A percentile compares a stretch with the other conserved stretches of the same genome.
These are phyloP conservation scores for Elephantulus edwardii DNA, from an alignment of 2,113 vertebrate genomes.

Conservation along the genomic window DNA sequence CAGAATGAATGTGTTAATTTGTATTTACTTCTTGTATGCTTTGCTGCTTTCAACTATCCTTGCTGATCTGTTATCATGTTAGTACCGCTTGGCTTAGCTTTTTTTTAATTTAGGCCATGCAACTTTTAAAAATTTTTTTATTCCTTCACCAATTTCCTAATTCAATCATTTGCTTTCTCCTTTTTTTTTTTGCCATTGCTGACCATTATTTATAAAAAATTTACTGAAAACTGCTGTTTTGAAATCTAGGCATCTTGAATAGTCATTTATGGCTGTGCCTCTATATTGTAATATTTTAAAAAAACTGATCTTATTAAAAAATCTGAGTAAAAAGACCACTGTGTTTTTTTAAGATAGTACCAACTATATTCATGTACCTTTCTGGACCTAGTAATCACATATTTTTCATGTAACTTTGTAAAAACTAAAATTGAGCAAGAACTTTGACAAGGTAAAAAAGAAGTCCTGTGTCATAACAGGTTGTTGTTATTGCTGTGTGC, in stretches of 20 bases:
- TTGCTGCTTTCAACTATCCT: neutral
- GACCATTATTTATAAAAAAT: neutral
- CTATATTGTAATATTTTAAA: neutral
- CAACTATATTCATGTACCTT: neutral
- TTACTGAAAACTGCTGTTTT: neutral
- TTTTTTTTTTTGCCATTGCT: neutral
- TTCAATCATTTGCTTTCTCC: neutral
- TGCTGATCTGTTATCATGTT: neutral
- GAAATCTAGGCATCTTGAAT: neutral
- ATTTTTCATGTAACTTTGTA: neutral
- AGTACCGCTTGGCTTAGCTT: neutral
- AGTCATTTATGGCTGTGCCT: neutral
- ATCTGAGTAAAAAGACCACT: neutral
- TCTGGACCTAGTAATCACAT: neutral
- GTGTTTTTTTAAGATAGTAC: neutral
- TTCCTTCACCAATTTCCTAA: neutral
- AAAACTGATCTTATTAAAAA: neutral
- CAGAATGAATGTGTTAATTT: neutral
- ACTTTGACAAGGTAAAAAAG: neutral
- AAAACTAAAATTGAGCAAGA: neutral
- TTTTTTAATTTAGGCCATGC: neutral
- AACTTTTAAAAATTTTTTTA: too few species aligned
- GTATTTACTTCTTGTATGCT: neutral
- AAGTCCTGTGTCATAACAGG: neutral
- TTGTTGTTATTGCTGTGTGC: too few species aligned